phyloP scores from a whole-genome alignment of 2,888 invertebrate species.

The Drosophila hamatofila region DNA sequence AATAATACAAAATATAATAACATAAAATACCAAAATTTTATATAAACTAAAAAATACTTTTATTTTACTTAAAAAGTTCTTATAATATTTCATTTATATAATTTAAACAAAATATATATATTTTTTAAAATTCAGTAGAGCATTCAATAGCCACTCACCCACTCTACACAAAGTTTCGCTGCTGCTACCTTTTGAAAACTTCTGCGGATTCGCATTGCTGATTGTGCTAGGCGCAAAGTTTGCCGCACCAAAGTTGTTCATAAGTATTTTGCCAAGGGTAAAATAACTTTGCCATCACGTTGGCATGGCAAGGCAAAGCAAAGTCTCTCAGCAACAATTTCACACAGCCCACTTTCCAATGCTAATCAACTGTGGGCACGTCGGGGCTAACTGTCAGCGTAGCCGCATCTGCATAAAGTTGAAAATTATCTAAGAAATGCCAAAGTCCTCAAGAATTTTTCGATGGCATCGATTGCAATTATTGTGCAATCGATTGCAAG shows the following conservation, averaged over 20 bases:
- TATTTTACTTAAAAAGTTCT: no score
- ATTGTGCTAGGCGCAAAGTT: slow-evolving; percentile 69
- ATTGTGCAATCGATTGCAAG: slow-evolving; percentile 15
- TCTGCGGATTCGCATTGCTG: slow-evolving; percentile 48
- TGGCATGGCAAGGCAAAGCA: slow-evolving; percentile 43
- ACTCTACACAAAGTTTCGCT: background rate
- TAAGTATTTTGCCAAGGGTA: slow-evolving; percentile 67
- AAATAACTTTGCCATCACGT: slow-evolving; percentile 68
- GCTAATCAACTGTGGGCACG: slow-evolving; percentile 51
- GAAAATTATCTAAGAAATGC: slow-evolving; percentile 7
- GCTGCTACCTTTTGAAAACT: slow-evolving; percentile 49
- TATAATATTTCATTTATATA: no score
- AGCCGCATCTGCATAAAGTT: slow-evolving; percentile 33
- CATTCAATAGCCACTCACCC: background rate
- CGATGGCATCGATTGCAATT: slow-evolving; percentile 30
- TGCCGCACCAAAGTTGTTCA: slow-evolving; percentile 64
- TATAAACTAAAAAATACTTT: no score
- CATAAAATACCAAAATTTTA: no score
- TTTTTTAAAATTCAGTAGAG: background rate
- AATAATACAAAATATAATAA: no score
- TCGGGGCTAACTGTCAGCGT: slow-evolving; percentile 1
- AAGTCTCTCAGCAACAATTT: slow-evolving; percentile 31
- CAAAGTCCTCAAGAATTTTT: slow-evolving; percentile 13
- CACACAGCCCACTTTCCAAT: slow-evolving; percentile 40
- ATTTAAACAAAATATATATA: no score